Evolutionary conservation across 2,797 vertebrate genomes (phyloP).

Genomic region (Capromys pilorides): DNA sequence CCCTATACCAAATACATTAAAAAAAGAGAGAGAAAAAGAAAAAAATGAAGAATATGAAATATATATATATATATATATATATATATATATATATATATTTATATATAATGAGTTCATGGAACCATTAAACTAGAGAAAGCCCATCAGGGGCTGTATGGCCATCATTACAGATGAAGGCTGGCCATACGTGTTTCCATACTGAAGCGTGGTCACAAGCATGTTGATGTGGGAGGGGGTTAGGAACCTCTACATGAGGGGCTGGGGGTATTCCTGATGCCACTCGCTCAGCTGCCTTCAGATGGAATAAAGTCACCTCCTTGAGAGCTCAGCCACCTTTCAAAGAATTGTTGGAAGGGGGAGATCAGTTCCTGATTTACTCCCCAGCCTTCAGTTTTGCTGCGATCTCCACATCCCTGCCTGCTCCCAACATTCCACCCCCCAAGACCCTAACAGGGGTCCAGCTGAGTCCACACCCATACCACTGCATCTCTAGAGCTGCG

Average conservation of each 20-base stretch:
- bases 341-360: neutral
- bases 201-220: accelerated
- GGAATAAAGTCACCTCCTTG: neutral
- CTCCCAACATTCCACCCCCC: accelerated
- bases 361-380: neutral
- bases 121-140: neutral
- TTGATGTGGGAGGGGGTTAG: neutral
- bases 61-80: no score
- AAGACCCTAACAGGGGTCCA: neutral
- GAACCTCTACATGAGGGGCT: no score
- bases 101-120: neutral
- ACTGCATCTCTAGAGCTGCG: neutral
- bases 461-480: neutral
- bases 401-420: neutral
- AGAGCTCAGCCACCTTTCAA: neutral
- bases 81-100: no score
- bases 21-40: neutral
- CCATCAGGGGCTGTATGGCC: neutral
- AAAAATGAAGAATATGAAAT: neutral
- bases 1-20: no score
- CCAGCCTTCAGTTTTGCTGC: neutral
- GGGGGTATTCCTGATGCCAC: neutral
- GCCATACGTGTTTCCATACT: neutral
- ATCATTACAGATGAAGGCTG: neutral
- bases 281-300: neutral